phyloP scores from a whole-genome alignment of 2,797 vertebrate species.

The Aphelocoma californica region DNA sequence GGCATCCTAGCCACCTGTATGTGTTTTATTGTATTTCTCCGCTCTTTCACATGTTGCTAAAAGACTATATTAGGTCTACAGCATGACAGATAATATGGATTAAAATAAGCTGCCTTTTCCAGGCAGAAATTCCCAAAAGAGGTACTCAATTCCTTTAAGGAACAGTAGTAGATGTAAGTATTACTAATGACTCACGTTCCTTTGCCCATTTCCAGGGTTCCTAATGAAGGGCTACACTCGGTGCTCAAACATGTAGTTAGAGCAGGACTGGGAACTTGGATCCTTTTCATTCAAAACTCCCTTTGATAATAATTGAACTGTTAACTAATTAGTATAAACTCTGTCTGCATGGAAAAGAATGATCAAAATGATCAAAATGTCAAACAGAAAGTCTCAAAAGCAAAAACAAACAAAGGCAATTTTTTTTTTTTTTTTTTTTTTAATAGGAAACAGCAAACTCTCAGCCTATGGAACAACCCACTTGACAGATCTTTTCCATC shows the following conservation, averaged over 20 bases:
- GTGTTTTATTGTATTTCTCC: background rate
- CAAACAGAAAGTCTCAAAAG: background rate
- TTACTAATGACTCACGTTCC: background rate
- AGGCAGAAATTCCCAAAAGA: constrained; percentile 28
- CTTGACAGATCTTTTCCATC: constrained; percentile 29
- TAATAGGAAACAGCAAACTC: background rate
- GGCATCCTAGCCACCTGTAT: background rate
- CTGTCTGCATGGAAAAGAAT: background rate
- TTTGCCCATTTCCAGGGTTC: constrained; percentile 4
- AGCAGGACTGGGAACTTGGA: background rate
- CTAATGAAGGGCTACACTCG: constrained; percentile 7
- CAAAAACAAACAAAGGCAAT: background rate
- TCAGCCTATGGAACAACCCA: background rate
- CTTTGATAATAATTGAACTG: constrained; percentile 55
- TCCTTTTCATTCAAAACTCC: constrained; percentile 42
- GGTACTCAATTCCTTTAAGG: background rate
- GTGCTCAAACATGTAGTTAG: background rate
- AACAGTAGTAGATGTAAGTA: background rate
- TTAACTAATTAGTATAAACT: constrained; percentile 56
- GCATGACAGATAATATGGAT: constrained; percentile 15
- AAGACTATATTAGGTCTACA: background rate
- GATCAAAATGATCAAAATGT: constrained; percentile 28
- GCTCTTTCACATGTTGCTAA: background rate
- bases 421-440: background rate
- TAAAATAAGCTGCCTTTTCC: background rate